Evolutionary conservation across 2,888 invertebrate species (phyloP).

Genomic region (Tuberolachnus salignus): DNA sequence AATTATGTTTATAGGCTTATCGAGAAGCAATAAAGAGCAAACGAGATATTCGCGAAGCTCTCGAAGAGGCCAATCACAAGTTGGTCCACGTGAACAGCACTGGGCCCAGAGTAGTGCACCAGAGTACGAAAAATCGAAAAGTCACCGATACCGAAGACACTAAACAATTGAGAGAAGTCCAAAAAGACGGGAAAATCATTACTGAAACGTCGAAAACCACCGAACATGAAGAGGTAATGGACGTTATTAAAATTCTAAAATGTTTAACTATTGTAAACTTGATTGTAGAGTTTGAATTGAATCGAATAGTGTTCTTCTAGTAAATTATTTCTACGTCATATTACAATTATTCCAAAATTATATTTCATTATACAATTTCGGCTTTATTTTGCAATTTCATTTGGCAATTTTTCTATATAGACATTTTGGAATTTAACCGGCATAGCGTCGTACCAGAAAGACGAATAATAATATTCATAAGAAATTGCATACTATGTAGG

Average conservation of each 20-base stretch:
- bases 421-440: not conserved
- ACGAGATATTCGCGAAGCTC: slow-evolving; percentile 74
- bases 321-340: not conserved
- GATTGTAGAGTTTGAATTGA: not conserved
- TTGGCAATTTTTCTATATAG: slow-evolving; percentile 11
- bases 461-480: too few species aligned
- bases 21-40: slow-evolving; percentile 69
- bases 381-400: not conserved
- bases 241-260: too few species aligned
- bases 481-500: too few species aligned
- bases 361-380: not conserved
- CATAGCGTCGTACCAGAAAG: not conserved
- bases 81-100: slow-evolving; percentile 66
- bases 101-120: slow-evolving; percentile 76
- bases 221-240: slow-evolving; percentile 75
- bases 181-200: slow-evolving; percentile 82
- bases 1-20: slow-evolving; percentile 70
- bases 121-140: slow-evolving; percentile 77
- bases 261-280: not conserved
- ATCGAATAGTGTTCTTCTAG: not conserved
- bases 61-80: slow-evolving; percentile 64
- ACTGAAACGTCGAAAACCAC: slow-evolving; percentile 83
- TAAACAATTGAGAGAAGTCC: slow-evolving; percentile 75
- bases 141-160: slow-evolving; percentile 87
- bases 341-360: not conserved